phyloP scores from a whole-genome alignment of 2,888 invertebrate species.

The Iphiclides podalirius region DNA sequence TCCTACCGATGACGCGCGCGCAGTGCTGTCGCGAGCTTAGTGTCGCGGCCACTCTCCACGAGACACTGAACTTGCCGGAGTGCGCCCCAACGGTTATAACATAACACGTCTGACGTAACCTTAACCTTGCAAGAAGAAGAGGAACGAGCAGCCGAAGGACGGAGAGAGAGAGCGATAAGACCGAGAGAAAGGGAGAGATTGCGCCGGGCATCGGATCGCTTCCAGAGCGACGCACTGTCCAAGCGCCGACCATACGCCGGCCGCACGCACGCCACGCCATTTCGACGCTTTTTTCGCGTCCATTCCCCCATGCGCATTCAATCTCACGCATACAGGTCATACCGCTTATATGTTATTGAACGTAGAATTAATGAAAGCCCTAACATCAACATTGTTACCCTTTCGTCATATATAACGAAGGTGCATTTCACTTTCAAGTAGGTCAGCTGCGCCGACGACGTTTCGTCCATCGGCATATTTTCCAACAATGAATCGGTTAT shows the following conservation, averaged over 20 bases:
- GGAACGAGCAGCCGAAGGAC: constrained; percentile 77
- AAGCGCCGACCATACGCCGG: constrained; percentile 26
- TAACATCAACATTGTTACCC: constrained; percentile 1
- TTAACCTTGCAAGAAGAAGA: constrained; percentile 81
- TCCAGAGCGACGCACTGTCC: no score
- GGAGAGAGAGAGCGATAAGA: constrained; percentile 76
- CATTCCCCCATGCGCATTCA: constrained; percentile 28
- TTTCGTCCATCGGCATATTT: constrained; percentile 45
- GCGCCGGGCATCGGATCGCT: constrained; percentile 36
- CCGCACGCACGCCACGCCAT: constrained; percentile 23
- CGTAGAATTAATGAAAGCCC: background rate
- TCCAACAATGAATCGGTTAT: constrained; percentile 51
- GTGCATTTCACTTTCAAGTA: constrained; percentile 50
- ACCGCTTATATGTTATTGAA: constrained; percentile 28
- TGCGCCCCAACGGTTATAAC: constrained; percentile 80
- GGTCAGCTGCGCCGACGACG: constrained; percentile 33
- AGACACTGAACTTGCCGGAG: constrained; percentile 79
- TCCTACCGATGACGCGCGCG: constrained; percentile 61
- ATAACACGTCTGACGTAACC: constrained; percentile 81
- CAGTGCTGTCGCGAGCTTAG: constrained; percentile 63
- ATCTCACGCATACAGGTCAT: constrained; percentile 25
- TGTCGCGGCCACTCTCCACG: constrained; percentile 77
- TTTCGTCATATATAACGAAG: constrained; percentile 24
- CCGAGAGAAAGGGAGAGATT: constrained; percentile 76
- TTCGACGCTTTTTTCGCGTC: constrained; percentile 29